These are phyloP conservation scores for Pyrgus malvae DNA, from an alignment of 2,888 invertebrate species.

Conservation along the genomic window DNA sequence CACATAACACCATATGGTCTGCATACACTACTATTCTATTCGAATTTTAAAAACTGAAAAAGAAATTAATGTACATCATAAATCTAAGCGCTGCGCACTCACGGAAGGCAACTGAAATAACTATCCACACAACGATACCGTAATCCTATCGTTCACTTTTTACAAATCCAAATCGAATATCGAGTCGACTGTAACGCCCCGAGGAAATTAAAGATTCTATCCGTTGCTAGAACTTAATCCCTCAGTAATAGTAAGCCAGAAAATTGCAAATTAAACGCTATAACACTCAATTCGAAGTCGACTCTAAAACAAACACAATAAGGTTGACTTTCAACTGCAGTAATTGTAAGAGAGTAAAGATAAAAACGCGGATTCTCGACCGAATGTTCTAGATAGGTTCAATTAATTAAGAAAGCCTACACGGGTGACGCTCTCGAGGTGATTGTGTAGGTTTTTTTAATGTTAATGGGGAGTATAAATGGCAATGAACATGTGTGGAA, in stretches of 20 bases:
- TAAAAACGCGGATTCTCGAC: slow-evolving; percentile 67
- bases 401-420: slow-evolving; percentile 70
- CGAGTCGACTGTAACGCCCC: slow-evolving; percentile 58
- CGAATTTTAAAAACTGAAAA: too few species aligned
- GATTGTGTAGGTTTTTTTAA: slow-evolving; percentile 24
- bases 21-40: too few species aligned
- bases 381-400: slow-evolving; percentile 62
- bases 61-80: too few species aligned
- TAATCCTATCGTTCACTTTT: slow-evolving; percentile 27
- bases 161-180: slow-evolving; percentile 50
- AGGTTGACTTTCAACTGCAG: slow-evolving; percentile 35
- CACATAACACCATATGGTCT: too few species aligned
- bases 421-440: slow-evolving; percentile 52
- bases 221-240: slow-evolving; percentile 73
- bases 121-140: slow-evolving; percentile 4
- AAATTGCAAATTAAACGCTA: slow-evolving; percentile 76
- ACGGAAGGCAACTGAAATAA: background rate
- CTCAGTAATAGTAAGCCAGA: slow-evolving; percentile 69
- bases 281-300: slow-evolving; percentile 27
- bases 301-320: slow-evolving; percentile 32
- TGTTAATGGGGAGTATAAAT: too few species aligned
- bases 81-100: too few species aligned
- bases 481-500: too few species aligned
- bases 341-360: slow-evolving; percentile 41
- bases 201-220: slow-evolving; percentile 80